Evolutionary conservation across 2,888 invertebrate genomes (phyloP), one percentile per base, ranked within the genome.

Genomic region (Stictocephala bisonia): DNA sequence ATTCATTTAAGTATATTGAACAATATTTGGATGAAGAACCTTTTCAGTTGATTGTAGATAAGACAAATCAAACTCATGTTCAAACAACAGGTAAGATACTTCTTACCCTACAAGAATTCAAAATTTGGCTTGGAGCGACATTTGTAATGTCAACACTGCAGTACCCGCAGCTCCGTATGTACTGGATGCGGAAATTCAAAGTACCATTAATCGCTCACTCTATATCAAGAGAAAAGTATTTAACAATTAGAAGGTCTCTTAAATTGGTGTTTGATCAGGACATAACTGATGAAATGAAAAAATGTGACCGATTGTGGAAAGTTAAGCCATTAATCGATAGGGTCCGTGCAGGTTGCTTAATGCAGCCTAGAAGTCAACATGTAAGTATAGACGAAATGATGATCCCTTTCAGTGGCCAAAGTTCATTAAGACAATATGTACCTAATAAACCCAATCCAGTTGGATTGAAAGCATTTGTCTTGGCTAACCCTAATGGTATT

Each of bases 401-500:
- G 64, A 35, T 64, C 40, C 40, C 64, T 3, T 64, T 64, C 22
- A 64, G 44, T 48, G 67, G 67, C 24, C 44, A 41, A 27, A 44
- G n/a, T 20, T 20, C 40, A 9, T 26, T 67, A 6, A 67, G 24
- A 15, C 67, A 67, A 26, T 67, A 48, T 67, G 44, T 48, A 7
- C 67, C 48, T 7, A 67, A 67, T 15, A 67, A 67, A 22, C 67
- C 67, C 1, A 67, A 67, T 26, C 41, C 48, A 48, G 67, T 64
- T 40, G 15, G 64, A 18, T 35, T 64, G 13, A 64, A 64, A 64
- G 64, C 40, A 31, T 64, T 64, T 67, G 44, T 67, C 9, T 26
- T 67, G n/a, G 48, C 67, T 26, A 67, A 67, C n/a, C 67, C 67
- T 24, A 44, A 67, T 26, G 67, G 67, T n/a, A 27, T 67, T 3